Conservation (phyloP, 2,113 vertebrate species). For the Pterophyllum scalare region DNA sequence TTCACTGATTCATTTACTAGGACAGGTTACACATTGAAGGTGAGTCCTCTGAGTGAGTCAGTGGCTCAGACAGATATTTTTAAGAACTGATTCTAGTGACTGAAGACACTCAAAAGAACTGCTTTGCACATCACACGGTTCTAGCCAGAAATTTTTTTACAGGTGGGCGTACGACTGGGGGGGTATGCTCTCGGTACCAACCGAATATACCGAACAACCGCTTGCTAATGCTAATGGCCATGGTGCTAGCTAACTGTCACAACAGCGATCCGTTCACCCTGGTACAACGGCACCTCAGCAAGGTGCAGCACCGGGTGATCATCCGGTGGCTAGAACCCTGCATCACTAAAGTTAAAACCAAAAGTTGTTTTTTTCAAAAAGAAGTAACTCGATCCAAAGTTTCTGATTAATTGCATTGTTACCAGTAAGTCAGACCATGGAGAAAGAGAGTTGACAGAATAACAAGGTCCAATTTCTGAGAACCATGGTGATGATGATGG, state of each 20-base stretch:
- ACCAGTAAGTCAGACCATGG: constrained; percentile 31
- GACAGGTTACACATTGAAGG: not conserved
- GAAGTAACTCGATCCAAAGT: not conserved
- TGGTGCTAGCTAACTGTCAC: too few relatives aligned
- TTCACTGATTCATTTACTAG: not conserved
- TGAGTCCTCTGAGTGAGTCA: not conserved
- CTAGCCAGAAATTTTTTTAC: too few relatives aligned
- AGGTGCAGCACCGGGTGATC: too few relatives aligned
- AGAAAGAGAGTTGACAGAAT: constrained; percentile 9
- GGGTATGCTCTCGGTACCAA: too few relatives aligned
- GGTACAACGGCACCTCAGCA: too few relatives aligned
- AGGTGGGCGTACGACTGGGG: too few relatives aligned
- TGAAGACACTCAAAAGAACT: not conserved
- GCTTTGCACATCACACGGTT: too few relatives aligned
- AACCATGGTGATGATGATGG: constrained; percentile 21
- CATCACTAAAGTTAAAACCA: not conserved
- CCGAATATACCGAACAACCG: too few relatives aligned
- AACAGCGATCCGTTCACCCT: too few relatives aligned
- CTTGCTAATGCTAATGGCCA: too few relatives aligned
- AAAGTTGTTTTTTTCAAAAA: constrained; percentile 10
- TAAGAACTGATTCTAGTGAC: not conserved
- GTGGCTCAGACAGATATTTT: not conserved
- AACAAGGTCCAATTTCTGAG: constrained; percentile 47
- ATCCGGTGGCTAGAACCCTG: too few relatives aligned
- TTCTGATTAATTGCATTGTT: constrained; percentile 52